Base-by-base conservation (phyloP, 2,888 invertebrate genomes). In the Dinocampus coccinellae region DNA sequence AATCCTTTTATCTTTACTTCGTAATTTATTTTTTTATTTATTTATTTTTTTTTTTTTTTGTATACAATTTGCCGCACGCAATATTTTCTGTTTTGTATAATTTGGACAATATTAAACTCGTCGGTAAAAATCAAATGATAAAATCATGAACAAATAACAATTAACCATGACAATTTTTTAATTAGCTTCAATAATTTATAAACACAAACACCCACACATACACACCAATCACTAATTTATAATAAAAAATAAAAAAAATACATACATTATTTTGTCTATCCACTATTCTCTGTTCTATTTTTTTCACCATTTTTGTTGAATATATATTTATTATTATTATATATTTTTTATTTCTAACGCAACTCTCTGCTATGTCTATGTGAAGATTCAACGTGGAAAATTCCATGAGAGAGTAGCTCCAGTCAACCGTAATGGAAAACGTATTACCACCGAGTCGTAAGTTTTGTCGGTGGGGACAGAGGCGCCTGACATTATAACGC, bases 391-490 rank as follows among this genome's bases (percentile, higher is more conserved):
- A 73, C 70, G n/a, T 72, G 75, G 72, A 1, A 75, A 72, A 76
- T 71, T 70, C 68, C 53, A 66, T 63, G 72, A 42, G 58, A 65
- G 58, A 71, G 74, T 65, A 73, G 70, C 75, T 73, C 75, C 77
- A 78, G 78, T 77, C 78, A 78, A 77, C 76, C 75, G 82, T 83
- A 85, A 84, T 84, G 82, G 82, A 82, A 85, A 83, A 81, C 80
- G 80, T 83, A 85, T 85, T 85, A 85, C 83, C 78, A 75, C 65
- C 52, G 65, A 77, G 79, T 79, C 82, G 79, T 82, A 83, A 85
- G 84, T 85, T 85, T 77, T 75, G 79, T 79, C 77, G 72, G 76
- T 72, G 79, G 75, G 76, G 75, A 78, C 76, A 73, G 78, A 72
- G 75, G 67, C 75, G 78, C 76, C 77, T 77, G 76, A 77, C 84